These are phyloP conservation scores for Lepeophtheirus salmonis DNA, from an alignment of 1,140 invertebrate species.

Conservation along the genomic window DNA sequence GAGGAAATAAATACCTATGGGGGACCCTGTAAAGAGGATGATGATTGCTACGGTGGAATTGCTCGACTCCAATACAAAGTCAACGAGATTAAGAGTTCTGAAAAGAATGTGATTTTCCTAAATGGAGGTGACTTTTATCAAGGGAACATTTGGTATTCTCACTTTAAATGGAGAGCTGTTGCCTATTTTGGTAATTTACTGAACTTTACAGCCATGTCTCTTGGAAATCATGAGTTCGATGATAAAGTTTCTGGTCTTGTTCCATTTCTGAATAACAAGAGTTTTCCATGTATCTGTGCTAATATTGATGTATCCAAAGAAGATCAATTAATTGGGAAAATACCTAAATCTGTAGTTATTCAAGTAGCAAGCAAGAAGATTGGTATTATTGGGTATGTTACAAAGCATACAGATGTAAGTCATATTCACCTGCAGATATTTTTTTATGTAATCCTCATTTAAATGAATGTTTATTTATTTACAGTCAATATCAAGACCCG, in stretches of 20 bases:
- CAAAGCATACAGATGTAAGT: constrained; percentile 55
- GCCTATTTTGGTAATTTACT: constrained; percentile 54
- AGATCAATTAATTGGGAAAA: constrained; percentile 36
- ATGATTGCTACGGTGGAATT: constrained; percentile 59
- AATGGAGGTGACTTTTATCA: constrained; percentile 79
- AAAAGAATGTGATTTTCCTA: constrained; percentile 46
- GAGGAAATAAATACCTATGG: constrained; percentile 47
- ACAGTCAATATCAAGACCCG: constrained; percentile 35
- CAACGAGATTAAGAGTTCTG: constrained; percentile 31
- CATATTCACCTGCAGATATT: no score
- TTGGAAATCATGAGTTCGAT: constrained; percentile 88
- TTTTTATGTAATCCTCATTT: no score
- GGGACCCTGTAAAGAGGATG: constrained; percentile 37
- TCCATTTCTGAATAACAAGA: constrained; percentile 49
- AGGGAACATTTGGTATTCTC: constrained; percentile 61
- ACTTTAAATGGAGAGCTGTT: constrained; percentile 53
- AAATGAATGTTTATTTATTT: no score
- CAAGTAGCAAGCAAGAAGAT: constrained; percentile 41
- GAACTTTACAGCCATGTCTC: constrained; percentile 55
- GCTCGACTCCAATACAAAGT: constrained; percentile 34
- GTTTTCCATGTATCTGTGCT: constrained; percentile 46
- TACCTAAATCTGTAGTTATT: constrained; percentile 44
- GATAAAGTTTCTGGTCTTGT: constrained; percentile 48
- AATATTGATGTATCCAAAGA: constrained; percentile 51
- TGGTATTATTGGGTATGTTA: constrained; percentile 72